phyloP scores from a whole-genome alignment of 1,140 invertebrate genomes.

The Spodoptera frugiperda region DNA sequence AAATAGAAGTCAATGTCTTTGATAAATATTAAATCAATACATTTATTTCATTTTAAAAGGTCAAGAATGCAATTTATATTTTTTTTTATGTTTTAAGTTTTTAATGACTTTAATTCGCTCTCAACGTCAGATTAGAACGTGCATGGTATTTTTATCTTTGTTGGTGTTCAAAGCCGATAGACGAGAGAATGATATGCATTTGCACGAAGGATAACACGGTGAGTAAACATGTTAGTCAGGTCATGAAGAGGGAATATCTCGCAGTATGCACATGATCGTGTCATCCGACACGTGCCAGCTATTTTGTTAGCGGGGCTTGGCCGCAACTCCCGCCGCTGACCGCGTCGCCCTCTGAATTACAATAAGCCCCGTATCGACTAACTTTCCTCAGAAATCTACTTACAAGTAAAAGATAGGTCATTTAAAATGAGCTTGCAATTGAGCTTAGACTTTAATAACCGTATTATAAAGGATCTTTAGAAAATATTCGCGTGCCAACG shows the following conservation, averaged over 20 bases:
- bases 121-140: too few relatives aligned
- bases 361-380: slow-evolving; percentile 45
- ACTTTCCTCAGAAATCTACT: slow-evolving; percentile 42
- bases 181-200: too few relatives aligned
- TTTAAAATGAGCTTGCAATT: slow-evolving; percentile 41
- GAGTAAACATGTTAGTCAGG: slow-evolving; percentile 8
- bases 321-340: slow-evolving; percentile 5
- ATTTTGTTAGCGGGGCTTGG: slow-evolving; percentile 16
- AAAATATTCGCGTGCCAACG: not conserved
- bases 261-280: slow-evolving; percentile 22
- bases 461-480: too few relatives aligned
- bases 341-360: slow-evolving; percentile 38
- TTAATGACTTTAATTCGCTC: too few relatives aligned
- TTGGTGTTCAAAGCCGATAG: too few relatives aligned
- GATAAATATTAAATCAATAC: too few relatives aligned
- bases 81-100: too few relatives aligned
- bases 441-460: not conserved
- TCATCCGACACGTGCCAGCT: slow-evolving; percentile 28
- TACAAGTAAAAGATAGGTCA: slow-evolving; percentile 46
- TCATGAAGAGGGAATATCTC: slow-evolving; percentile 27
- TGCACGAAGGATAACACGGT: not conserved
- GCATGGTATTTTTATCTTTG: too few relatives aligned
- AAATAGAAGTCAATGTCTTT: too few relatives aligned
- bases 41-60: too few relatives aligned
- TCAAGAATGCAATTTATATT: too few relatives aligned